Evolutionary conservation across 2,797 vertebrate species (phyloP).

Genomic region (Simalia tracyae): DNA sequence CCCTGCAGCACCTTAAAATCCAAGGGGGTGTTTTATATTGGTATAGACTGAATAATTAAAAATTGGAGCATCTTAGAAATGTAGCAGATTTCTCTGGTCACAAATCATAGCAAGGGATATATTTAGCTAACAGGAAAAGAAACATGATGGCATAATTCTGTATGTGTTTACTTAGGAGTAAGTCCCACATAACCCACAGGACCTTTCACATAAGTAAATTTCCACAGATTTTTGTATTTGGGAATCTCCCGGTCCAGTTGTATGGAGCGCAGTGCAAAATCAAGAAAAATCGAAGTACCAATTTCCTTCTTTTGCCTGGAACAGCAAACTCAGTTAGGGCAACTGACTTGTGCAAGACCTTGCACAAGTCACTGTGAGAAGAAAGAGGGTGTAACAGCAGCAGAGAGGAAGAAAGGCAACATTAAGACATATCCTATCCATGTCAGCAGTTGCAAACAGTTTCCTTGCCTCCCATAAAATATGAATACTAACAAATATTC

Average conservation of each 20-base stretch:
- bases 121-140: not conserved
- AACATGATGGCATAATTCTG: not conserved
- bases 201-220: not conserved
- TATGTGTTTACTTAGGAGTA: not conserved
- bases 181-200: not conserved
- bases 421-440: not conserved
- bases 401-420: not conserved
- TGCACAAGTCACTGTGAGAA: not conserved
- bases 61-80: not conserved
- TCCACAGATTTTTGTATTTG: not conserved
- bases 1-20: not conserved
- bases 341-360: not conserved
- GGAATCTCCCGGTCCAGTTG: not conserved
- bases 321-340: not conserved
- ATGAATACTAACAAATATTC: not conserved
- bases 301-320: not conserved
- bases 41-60: not conserved
- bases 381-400: not conserved
- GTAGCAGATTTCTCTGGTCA: not conserved
- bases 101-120: not conserved
- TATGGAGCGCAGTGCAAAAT: not conserved
- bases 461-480: not conserved
- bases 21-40: not conserved
- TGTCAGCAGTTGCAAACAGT: not conserved
- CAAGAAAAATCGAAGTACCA: not conserved